phyloP scores from a whole-genome alignment of 2,888 invertebrate species.

The Spialia ferax region DNA sequence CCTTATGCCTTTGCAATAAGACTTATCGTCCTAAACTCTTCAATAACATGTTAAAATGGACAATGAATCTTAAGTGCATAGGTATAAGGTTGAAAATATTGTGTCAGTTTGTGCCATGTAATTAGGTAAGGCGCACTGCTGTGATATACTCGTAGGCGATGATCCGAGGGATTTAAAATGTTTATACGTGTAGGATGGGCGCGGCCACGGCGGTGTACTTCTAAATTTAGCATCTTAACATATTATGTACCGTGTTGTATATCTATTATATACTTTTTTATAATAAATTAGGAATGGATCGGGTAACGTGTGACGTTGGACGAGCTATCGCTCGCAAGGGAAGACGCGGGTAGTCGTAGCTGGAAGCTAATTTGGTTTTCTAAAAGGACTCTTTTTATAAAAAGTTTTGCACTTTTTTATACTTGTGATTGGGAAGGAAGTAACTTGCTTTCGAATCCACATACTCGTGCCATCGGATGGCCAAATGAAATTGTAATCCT shows the following conservation, averaged over 20 bases:
- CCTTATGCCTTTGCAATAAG: conserved; percentile 6
- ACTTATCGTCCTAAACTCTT: neutral
- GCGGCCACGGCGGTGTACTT: conserved; percentile 40
- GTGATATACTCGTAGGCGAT: conserved; percentile 76
- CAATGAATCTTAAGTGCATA: neutral
- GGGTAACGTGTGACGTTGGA: conserved; percentile 26
- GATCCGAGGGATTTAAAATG: conserved; percentile 55
- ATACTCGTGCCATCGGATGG: conserved; percentile 33
- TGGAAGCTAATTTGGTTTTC: conserved; percentile 33
- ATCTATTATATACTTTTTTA: conserved; percentile 26
- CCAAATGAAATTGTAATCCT: conserved; percentile 18
- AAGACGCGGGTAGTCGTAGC: conserved; percentile 24
- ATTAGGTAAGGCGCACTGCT: conserved; percentile 75
- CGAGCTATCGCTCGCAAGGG: conserved; percentile 5
- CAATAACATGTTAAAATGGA: neutral
- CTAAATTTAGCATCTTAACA: conserved; percentile 41
- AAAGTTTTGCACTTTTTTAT: conserved; percentile 19
- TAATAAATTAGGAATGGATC: conserved; percentile 25
- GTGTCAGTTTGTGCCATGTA: conserved; percentile 31
- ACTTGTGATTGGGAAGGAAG: conserved; percentile 26
- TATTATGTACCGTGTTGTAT: conserved; percentile 18
- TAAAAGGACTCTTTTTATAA: conserved; percentile 5
- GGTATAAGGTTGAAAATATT: conserved; percentile 23
- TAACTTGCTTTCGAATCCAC: conserved; percentile 21
- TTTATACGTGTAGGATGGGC: conserved; percentile 48